These are phyloP conservation scores for Porites australiensis DNA, from an alignment of 64 coral and sea anemone species.

Conservation along the genomic window DNA sequence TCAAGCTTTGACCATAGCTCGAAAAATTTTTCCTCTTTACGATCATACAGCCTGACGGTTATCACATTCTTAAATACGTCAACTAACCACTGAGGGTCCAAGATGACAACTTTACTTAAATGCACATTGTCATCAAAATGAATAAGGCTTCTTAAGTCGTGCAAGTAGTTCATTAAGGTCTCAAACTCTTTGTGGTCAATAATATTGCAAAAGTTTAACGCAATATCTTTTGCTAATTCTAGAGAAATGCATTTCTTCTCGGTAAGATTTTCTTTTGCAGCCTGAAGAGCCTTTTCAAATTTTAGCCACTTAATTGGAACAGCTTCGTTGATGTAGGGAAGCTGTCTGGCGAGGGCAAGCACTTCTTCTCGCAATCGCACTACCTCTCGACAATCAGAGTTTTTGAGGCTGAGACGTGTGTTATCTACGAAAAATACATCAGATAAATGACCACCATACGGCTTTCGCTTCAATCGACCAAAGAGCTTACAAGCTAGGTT, in stretches of 20 bases:
- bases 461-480: not conserved
- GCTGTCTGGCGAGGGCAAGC: too few relatives aligned
- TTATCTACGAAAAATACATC: constrained; percentile 12
- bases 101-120: too few relatives aligned
- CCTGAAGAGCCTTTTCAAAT: too few relatives aligned
- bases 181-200: not conserved
- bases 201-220: not conserved
- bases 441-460: constrained; percentile 2
- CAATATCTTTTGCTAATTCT: constrained; percentile 4
- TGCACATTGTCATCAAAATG: too few relatives aligned
- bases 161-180: not conserved
- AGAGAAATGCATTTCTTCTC: constrained; percentile 6
- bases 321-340: too few relatives aligned
- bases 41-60: not conserved
- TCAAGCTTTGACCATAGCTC: constrained; percentile 8
- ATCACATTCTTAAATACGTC: not conserved
- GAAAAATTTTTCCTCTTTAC: not conserved
- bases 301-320: too few relatives aligned
- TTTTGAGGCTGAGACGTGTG: not conserved
- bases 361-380: not conserved
- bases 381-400: too few relatives aligned
- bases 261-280: not conserved
- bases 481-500: not conserved
- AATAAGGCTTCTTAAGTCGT: too few relatives aligned
- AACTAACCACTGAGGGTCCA: too few relatives aligned